These are phyloP conservation scores for Mus spicilegus DNA, from an alignment of 2,113 vertebrate genomes.

Conservation along the genomic window DNA sequence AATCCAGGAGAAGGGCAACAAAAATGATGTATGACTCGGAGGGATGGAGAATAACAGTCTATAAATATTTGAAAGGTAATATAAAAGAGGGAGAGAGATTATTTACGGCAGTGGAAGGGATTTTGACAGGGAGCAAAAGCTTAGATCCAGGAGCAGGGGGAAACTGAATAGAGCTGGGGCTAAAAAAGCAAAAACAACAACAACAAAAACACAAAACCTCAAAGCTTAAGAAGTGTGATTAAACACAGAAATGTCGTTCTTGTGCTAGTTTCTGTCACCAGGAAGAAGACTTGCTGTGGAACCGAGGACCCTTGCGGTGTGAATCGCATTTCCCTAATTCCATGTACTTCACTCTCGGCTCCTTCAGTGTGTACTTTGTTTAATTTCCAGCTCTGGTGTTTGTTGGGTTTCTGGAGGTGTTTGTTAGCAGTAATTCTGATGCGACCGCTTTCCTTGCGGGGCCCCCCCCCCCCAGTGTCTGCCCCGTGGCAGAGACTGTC, in stretches of 20 bases:
- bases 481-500: not conserved
- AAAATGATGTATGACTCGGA: constrained; percentile 86
- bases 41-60: constrained; percentile 88
- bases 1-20: constrained; percentile 85
- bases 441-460: not conserved
- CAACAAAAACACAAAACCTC: constrained; percentile 14
- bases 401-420: not conserved
- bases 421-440: not conserved
- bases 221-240: constrained; percentile 62
- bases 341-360: constrained; percentile 37
- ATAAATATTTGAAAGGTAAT: constrained; percentile 90
- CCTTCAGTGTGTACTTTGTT: not conserved
- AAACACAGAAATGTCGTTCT: constrained; percentile 43
- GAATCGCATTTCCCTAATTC: not conserved
- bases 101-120: constrained; percentile 86
- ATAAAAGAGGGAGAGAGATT: constrained; percentile 85
- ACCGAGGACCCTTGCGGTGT: rapidly evolving
- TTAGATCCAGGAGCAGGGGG: constrained; percentile 72
- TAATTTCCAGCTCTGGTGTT: not conserved
- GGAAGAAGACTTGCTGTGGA: not conserved
- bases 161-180: constrained; percentile 74
- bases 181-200: not conserved
- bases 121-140: constrained; percentile 86
- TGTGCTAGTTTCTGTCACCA: not conserved
- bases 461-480: not conserved